phyloP scores from a whole-genome alignment of 2,888 invertebrate genomes.

The Calephelis perditalis region DNA sequence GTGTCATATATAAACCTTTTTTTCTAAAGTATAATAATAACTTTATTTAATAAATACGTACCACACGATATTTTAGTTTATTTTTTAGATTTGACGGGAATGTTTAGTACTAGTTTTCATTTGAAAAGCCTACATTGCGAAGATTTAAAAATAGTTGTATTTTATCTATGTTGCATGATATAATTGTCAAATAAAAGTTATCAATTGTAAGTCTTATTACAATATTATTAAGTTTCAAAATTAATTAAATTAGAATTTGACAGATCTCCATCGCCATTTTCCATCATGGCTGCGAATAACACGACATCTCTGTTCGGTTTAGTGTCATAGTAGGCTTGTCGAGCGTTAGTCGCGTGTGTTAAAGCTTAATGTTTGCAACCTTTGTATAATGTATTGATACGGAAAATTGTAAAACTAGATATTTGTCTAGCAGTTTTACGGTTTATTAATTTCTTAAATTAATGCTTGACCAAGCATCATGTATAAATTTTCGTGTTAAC shows the following conservation, averaged over 20 bases:
- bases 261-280: constrained; percentile 67
- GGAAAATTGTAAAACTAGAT: constrained; percentile 43
- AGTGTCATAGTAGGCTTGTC: constrained; percentile 67
- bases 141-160: too few species aligned
- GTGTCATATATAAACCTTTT: too few species aligned
- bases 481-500: constrained; percentile 32
- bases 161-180: too few species aligned
- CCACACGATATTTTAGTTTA: too few species aligned
- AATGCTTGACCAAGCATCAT: constrained; percentile 32
- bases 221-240: constrained; percentile 38
- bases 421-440: constrained; percentile 36
- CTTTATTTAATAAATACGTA: too few species aligned
- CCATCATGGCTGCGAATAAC: constrained; percentile 60
- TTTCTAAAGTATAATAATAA: too few species aligned
- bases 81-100: too few species aligned
- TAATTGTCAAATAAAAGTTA: too few species aligned
- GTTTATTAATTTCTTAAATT: constrained; percentile 36
- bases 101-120: too few species aligned
- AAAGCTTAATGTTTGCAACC: constrained; percentile 60
- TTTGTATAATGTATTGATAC: constrained; percentile 64
- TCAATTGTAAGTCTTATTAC: too few species aligned
- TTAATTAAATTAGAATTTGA: constrained; percentile 43
- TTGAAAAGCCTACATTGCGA: too few species aligned
- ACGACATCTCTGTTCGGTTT: constrained; percentile 69
- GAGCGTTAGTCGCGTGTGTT: constrained; percentile 45